Percentiles rank a stretch among this genome's conserved stretches.
phyloP scores from a whole-genome alignment of 2,113 vertebrate species.

The Gallinago media region DNA sequence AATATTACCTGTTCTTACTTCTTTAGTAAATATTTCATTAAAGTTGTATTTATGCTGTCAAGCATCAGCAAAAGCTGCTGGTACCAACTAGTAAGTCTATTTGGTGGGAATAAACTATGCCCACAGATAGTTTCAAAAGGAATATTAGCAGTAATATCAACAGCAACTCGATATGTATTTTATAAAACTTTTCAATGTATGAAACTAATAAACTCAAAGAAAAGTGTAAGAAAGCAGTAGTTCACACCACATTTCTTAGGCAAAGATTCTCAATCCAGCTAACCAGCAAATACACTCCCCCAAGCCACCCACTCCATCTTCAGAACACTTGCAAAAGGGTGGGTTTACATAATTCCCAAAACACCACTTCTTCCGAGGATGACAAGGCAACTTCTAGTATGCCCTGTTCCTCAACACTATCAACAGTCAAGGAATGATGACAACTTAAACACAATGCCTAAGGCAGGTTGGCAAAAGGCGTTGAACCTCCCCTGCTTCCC shows the following conservation, averaged over 20 bases:
- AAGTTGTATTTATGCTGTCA: constrained; percentile 46
- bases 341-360: neutral
- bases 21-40: constrained; percentile 63
- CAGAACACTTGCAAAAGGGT: neutral
- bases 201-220: constrained; percentile 14
- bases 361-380: neutral
- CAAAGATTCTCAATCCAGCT: neutral
- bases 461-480: too few species aligned
- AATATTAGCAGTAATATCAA: constrained; percentile 35
- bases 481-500: neutral
- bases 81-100: constrained; percentile 29
- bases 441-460: too few species aligned
- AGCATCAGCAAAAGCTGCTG: constrained; percentile 39
- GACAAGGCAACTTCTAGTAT: neutral
- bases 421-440: too few species aligned
- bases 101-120: constrained; percentile 33
- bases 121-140: constrained; percentile 4
- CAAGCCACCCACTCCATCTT: neutral
- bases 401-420: neutral
- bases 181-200: constrained; percentile 12
- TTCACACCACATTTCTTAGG: neutral
- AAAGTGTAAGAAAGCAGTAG: neutral
- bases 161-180: constrained; percentile 7
- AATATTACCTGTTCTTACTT: constrained; percentile 57
- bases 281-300: neutral